Percentiles rank a stretch among this genome's conserved stretches.
Conservation (phyloP, 1,140 invertebrate genomes). For the Sipha flava region DNA sequence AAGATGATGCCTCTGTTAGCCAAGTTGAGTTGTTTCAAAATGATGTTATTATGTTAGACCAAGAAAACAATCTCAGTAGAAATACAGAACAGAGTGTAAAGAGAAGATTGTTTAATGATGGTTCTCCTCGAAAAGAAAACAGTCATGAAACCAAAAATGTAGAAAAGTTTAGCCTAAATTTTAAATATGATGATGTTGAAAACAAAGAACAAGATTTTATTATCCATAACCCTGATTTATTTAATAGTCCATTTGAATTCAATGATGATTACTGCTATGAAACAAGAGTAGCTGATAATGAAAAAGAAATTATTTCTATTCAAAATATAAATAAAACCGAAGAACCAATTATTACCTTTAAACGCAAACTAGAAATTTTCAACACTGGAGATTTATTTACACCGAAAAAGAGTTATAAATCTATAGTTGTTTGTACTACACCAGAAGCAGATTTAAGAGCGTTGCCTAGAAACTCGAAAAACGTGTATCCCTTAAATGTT, state of each 20-base stretch:
- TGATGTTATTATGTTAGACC: background rate
- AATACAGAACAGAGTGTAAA: background rate
- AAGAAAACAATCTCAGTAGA: background rate
- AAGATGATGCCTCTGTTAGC: background rate
- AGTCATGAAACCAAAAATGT: background rate
- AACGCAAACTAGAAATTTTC: background rate
- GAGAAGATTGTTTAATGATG: background rate
- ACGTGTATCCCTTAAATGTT: background rate
- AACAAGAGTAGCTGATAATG: background rate
- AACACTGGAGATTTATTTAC: background rate
- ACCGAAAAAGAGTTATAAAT: background rate
- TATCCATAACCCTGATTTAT: background rate
- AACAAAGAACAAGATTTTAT: background rate
- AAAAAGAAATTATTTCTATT: background rate
- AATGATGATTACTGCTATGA: background rate
- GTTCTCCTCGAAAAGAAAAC: background rate
- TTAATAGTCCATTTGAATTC: background rate
- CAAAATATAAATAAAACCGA: background rate
- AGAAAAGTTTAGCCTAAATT: background rate
- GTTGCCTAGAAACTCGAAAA: background rate
- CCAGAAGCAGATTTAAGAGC: background rate
- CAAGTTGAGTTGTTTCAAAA: background rate
- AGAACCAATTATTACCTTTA: background rate
- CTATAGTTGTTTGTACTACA: background rate
- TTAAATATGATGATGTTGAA: background rate